Base-by-base conservation (phyloP, 2,797 vertebrate species). In the Crenuchus spilurus region DNA sequence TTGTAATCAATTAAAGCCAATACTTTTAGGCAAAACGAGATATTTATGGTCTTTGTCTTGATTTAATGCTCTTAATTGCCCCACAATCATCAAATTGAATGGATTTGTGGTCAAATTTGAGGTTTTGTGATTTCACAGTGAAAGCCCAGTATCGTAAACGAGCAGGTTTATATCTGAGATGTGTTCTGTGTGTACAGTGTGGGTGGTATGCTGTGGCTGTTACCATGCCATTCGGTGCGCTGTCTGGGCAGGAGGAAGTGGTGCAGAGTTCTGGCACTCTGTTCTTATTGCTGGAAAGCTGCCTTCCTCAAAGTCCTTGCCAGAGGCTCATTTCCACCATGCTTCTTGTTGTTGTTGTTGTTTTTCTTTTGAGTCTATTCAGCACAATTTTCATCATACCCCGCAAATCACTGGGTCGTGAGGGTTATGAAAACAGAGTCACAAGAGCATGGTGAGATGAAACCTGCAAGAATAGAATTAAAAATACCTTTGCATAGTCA, bases 381-480 rank as follows among this genome's bases (percentile, higher is more conserved):
- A 84, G 83, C 74, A 84, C 31, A 63, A 85, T 87, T 83, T 85
- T 81, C 80, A 74, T 83, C 68, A 58, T 78, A 72, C 71, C 75
- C 41, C 72, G 63, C 80, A 81, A 73, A 77, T 80, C 77, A 84
- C 73, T 51, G 44, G 52, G 41, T 35, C 9, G 54, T 24, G 30
- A 64, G 20, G 35, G n/a, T n/a, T 9, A 16, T 28, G 37, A 49
- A 41, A 13, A 1, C 14, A 18, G 14, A 41, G 46, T 71, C n/a
- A 22, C 71, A 51, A 70, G 46, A 52, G 39, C 30, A 70, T 28
- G 44, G 52, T 58, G 42, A 61, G 28, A 41, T 58, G 49, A 63
- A 61, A 51, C 57, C 20, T 24, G 49, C 6, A 41, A 41, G 51
- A 6, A n/a, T n/a, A n/a, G n/a, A n/a, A n/a, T n/a, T n/a, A n/a